These are phyloP conservation scores for Cisticola juncidis DNA, from an alignment of 2,113 vertebrate species.

Conservation along the genomic window DNA sequence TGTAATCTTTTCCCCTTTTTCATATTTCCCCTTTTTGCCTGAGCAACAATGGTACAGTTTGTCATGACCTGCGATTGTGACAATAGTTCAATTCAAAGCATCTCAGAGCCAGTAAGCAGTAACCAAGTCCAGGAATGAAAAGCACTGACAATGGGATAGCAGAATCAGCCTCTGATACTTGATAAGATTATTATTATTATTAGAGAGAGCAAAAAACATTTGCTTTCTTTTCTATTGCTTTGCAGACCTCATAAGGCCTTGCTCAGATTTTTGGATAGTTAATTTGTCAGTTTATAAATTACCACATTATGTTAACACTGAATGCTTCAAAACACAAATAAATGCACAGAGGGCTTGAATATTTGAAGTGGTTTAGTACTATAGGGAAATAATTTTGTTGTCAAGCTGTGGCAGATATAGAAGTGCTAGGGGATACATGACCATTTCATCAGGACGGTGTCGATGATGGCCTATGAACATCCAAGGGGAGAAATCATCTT, in stretches of 20 bases:
- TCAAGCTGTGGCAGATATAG: slow-evolving; percentile 85
- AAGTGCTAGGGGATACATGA: slow-evolving; percentile 82
- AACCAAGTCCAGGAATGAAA: background rate
- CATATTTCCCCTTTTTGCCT: background rate
- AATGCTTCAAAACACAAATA: slow-evolving; percentile 82
- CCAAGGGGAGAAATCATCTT: slow-evolving; percentile 84
- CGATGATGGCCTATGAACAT: slow-evolving; percentile 80
- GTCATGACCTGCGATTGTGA: background rate
- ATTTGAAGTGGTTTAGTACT: slow-evolving; percentile 81
- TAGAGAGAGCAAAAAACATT: slow-evolving; percentile 53
- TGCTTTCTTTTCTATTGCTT: slow-evolving; percentile 69
- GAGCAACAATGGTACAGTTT: background rate
- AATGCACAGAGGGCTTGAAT: slow-evolving; percentile 78
- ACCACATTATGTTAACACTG: slow-evolving; percentile 76
- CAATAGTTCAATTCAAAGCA: background rate
- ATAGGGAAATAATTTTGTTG: slow-evolving; percentile 84
- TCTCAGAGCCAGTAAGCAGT: background rate
- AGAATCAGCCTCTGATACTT: slow-evolving; percentile 36
- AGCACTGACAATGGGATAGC: slow-evolving; percentile 36
- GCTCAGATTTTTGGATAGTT: slow-evolving; percentile 76
- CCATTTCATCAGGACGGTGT: slow-evolving; percentile 79
- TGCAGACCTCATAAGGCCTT: slow-evolving; percentile 66
- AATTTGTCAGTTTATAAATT: slow-evolving; percentile 85
- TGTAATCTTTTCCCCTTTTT: background rate
- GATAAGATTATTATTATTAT: slow-evolving; percentile 70